Evolutionary conservation across 2,797 vertebrate species (phyloP), one percentile per base, ranked within the genome.

Genomic region (Synanceia verrucosa): DNA sequence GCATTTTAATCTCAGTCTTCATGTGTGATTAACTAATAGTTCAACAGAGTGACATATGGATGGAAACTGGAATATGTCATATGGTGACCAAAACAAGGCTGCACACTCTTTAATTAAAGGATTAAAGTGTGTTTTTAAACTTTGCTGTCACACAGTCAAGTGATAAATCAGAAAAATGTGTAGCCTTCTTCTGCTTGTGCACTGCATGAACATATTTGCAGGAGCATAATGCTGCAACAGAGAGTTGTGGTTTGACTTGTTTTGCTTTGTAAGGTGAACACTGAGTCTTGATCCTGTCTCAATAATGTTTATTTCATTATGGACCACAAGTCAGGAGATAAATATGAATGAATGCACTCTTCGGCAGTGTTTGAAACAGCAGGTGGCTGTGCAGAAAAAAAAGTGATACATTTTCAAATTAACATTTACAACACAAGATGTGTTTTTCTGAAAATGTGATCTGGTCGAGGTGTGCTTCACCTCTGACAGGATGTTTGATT

Each of bases 221-320:
- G n/a, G 13, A 31, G 18, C 12, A 1, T n/a, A 12, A 14, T 41
- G 14, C 39, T 65, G 16, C 65, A 18, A 48, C 37, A 71, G 69
- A 29, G 43, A 14, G 3, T 37, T 61, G 8, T 24, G 21, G 50
- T 52, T 60, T 73, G 65, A 76, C 63, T 36, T 61, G 9, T 74
- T 81, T 60, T 70, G 39, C 33, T 63, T 41, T 70, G 53, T 23
- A 19, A 73, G 63, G 47, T 62, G 56, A 73, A 61, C 16, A 9
- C 58, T 28, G 48, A 53, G 34, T 53, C 4, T 52, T 67, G 44
- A 50, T 44, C 28, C 41, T 14, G 55, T 55, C 63, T 76, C 56
- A 48, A 43, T 65, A 44, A 69, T 81, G 52, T 70, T 85, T 79
- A 71, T 85, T 76, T 82, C 23, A 51, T 65, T 56, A 53, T 56